Evolutionary conservation across 2,797 vertebrate species (phyloP).

Genomic region (Lophura swinhoii): DNA sequence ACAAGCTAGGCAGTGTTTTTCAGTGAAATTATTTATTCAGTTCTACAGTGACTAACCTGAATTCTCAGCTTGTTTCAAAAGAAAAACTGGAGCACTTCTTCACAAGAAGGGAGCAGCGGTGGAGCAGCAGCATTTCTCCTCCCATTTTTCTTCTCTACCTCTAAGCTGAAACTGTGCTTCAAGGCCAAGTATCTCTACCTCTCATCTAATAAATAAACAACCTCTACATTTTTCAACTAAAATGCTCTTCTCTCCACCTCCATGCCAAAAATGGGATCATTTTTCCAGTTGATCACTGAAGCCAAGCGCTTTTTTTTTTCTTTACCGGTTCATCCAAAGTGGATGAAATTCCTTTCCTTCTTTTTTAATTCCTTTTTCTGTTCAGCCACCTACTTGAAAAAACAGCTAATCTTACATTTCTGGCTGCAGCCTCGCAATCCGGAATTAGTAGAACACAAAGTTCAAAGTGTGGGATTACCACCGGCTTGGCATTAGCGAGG

Average conservation of each 20-base stretch:
- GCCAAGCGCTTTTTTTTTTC: too few relatives aligned
- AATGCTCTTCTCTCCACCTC: not conserved
- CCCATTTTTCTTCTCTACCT: not conserved
- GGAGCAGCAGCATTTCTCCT: not conserved
- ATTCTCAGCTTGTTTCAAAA: slow-evolving; percentile 55
- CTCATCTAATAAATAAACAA: slow-evolving; percentile 46
- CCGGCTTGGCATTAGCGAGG: not conserved
- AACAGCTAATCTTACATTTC: not conserved
- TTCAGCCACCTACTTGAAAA: not conserved
- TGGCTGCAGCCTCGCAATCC: not conserved
- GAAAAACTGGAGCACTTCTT: slow-evolving; percentile 5
- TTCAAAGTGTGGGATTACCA: not conserved
- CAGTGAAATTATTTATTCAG: slow-evolving; percentile 51
- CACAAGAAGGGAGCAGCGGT: slow-evolving; percentile 10
- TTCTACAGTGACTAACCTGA: slow-evolving; percentile 59
- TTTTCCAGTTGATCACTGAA: not conserved
- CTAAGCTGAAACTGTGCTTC: not conserved
- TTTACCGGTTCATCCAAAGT: not conserved
- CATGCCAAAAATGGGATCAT: not conserved
- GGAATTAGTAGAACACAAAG: not conserved
- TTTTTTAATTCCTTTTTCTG: not conserved
- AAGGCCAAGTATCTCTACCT: not conserved
- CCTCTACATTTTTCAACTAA: not conserved
- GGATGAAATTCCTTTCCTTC: not conserved
- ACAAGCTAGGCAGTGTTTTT: not conserved